phyloP scores from a whole-genome alignment of 2,797 vertebrate genomes.

The Sciaenops ocellatus region DNA sequence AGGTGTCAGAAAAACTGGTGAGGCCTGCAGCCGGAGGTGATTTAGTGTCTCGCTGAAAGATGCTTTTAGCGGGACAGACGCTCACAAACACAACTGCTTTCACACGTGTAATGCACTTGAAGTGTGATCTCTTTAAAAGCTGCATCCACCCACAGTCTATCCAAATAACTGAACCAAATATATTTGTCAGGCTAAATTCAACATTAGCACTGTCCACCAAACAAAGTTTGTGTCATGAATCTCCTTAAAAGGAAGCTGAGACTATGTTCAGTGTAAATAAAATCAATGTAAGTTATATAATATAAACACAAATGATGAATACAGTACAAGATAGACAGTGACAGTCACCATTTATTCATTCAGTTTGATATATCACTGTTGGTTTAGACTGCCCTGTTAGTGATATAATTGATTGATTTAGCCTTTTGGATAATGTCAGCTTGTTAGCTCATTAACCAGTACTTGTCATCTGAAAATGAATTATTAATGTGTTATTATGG shows the following conservation, averaged over 20 bases:
- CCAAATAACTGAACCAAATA: slow-evolving; percentile 27
- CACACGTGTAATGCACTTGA: slow-evolving; percentile 48
- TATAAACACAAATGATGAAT: not conserved
- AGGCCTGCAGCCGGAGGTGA: slow-evolving; percentile 22
- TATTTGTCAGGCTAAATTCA: slow-evolving; percentile 13
- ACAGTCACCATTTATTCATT: not conserved
- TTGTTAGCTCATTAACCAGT: slow-evolving; percentile 22
- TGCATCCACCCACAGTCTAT: slow-evolving; percentile 22
- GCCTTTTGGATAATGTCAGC: slow-evolving; percentile 5
- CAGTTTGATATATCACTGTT: not conserved
- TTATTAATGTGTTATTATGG: not conserved
- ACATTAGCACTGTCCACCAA: slow-evolving; percentile 3
- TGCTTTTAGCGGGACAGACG: slow-evolving; percentile 29
- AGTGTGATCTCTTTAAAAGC: slow-evolving; percentile 37
- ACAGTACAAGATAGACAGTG: not conserved
- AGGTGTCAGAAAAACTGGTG: slow-evolving; percentile 5
- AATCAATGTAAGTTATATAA: not conserved
- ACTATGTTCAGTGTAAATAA: too few relatives aligned
- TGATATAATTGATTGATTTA: slow-evolving; percentile 5
- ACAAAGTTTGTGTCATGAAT: not conserved
- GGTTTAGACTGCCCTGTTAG: not conserved
- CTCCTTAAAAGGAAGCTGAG: not conserved
- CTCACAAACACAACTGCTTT: slow-evolving; percentile 35
- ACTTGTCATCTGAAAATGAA: not conserved
- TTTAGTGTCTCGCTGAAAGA: slow-evolving; percentile 4